A percentile compares a stretch with the other conserved stretches of the same genome.
phyloP scores from a whole-genome alignment of 2,888 invertebrate genomes.

The Spisula subtruncata region DNA sequence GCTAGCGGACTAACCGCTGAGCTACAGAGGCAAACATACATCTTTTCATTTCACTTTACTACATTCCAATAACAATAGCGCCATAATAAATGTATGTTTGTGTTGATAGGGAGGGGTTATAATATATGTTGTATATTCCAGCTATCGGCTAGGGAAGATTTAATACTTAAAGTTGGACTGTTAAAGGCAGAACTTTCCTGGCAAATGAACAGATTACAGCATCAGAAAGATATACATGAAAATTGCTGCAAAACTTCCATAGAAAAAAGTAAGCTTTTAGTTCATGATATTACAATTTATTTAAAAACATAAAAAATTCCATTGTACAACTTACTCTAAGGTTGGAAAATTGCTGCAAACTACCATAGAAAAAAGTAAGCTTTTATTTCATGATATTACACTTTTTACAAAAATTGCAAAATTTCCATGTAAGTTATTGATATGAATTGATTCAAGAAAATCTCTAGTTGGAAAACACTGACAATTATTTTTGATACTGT shows the following conservation, averaged over 20 bases:
- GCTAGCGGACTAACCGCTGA: no score
- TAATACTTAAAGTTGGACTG: constrained; percentile 82
- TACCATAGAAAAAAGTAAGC: constrained; percentile 78
- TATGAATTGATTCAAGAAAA: neutral
- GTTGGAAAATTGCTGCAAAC: constrained; percentile 84
- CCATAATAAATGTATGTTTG: no score
- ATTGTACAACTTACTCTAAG: no score
- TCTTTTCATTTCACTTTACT: no score
- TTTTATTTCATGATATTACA: neutral
- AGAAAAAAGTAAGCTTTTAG: constrained; percentile 75
- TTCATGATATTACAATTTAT: neutral
- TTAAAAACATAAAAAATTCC: no score
- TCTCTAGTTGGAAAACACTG: neutral
- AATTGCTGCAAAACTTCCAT: constrained; percentile 68
- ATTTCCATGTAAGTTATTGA: no score
- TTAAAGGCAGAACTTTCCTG: constrained; percentile 83
- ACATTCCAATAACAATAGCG: no score
- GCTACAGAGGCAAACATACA: no score
- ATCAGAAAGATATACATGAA: constrained; percentile 90
- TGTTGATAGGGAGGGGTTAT: no score
- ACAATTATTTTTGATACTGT: neutral
- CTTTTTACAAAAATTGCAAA: neutral
- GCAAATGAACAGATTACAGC: constrained; percentile 89
- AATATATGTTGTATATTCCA: constrained; percentile 56
- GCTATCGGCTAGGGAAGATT: constrained; percentile 82